Conservation (phyloP, 2,888 invertebrate species). For the Dryococelus australis region DNA sequence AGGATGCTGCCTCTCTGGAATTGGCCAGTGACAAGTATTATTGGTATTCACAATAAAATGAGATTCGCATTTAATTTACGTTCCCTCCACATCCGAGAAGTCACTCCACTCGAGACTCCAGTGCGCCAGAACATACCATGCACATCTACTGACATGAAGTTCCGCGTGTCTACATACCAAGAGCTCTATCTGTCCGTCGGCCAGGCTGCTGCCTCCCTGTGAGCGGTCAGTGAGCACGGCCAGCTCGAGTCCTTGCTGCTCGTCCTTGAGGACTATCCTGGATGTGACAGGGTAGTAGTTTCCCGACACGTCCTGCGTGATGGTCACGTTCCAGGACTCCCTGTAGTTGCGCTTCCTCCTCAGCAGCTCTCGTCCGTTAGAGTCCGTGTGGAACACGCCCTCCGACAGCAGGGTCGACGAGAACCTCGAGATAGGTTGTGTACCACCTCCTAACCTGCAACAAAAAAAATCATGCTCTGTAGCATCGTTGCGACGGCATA, state of each 20-base stretch:
- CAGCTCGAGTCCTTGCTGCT: conserved; percentile 57
- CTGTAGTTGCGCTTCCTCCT: conserved; percentile 66
- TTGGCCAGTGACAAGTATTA: too few relatives aligned
- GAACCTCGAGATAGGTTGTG: conserved; percentile 72
- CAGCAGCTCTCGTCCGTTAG: conserved; percentile 78
- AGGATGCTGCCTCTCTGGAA: too few relatives aligned
- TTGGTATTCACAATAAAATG: too few relatives aligned
- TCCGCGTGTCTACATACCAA: conserved; percentile 69
- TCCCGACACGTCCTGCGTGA: conserved; percentile 66
- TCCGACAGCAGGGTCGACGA: conserved; percentile 63
- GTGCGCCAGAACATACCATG: conserved; percentile 60
- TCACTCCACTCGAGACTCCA: conserved; percentile 68
- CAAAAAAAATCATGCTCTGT: too few relatives aligned
- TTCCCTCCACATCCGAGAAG: too few relatives aligned
- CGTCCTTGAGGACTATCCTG: conserved; percentile 69
- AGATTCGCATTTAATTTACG: too few relatives aligned
- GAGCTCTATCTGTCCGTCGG: conserved; percentile 68
- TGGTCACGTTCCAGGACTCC: conserved; percentile 64
- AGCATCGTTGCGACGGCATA: too few relatives aligned
- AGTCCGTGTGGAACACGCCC: conserved; percentile 76
- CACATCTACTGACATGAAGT: conserved; percentile 46
- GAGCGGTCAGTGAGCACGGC: conserved; percentile 68
- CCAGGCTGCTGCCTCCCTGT: conserved; percentile 68
- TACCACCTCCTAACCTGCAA: too few relatives aligned
- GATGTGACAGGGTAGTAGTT: conserved; percentile 82